Base-by-base conservation (phyloP, 2,888 invertebrate genomes). In the Eupithecia abbreviata region DNA sequence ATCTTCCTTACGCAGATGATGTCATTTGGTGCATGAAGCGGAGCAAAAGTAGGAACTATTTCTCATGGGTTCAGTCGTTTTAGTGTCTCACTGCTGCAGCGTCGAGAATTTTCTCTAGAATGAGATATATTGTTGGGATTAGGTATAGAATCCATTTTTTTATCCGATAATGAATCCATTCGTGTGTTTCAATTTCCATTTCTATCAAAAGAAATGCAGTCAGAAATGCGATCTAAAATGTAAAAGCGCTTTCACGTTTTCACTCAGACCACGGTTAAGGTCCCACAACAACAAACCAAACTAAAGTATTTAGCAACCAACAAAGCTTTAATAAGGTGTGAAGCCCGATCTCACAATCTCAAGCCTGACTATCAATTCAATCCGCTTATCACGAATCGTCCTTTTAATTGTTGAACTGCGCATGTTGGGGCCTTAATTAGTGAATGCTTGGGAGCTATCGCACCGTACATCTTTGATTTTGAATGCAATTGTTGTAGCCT, bases 401-500 rank as follows among this genome's bases (percentile, higher is more conserved):
- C 88, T 90, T 92, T 93, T 94, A 93, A 94, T 94, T 94, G 93
- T 93, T 89, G 87, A 89, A 84, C 82, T 84, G 92, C 85, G 92
- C 93, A 93, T 93, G 94, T 94, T 86, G 87, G 87, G 67, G 85
- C 88, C 88, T 95, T 95, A 94, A 95, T 95, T 94, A 95, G 93
- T 91, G 93, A 93, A 93, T 93, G 90, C 91, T 86, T 90, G 83
- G 85, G 84, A 86, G 85, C 86, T 94, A 93, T 94, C 93, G 85
- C 85, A 80, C 86, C 85, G 85, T 84, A 87, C 89, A 93, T 94
- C 94, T 93, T 92, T 92, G 94, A 93, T 93, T 93, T 93, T 93
- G 90, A 93, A 94, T 93, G 93, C 93, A 93, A 92, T 94, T 94
- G 93, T 94, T 93, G 93, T 93, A 90, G 90, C 88, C 87, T 85